Evolutionary conservation across 2,888 invertebrate genomes (phyloP), one percentile per base, ranked within the genome.

Genomic region (Microdon myrmicae): DNA sequence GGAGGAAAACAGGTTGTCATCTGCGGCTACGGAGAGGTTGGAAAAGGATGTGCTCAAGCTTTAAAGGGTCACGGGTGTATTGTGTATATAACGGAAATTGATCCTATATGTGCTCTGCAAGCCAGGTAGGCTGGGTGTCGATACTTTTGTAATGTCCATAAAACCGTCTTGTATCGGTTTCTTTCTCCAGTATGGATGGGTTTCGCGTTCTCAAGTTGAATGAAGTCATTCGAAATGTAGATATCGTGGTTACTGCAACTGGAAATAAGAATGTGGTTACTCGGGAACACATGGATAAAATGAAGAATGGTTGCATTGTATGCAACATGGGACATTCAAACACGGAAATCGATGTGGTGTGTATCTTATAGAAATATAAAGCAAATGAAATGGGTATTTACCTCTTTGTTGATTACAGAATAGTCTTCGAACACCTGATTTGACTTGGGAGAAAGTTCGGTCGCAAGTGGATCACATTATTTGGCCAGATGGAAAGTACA

Each of bases 321-420:
- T 96, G 96, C 80, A 96, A 96, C 82, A 96, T 96, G 95, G 96
- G 96, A 0, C 96, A 96, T 81, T 95, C 94, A 68, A 96, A 96
- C 80, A 96, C 95, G 0, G 96, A 96, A 84, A 92, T 93, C 71
- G 96, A 96, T 81, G 94, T 96, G 69, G 90, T 90, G 82, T 80
- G 85, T 82, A 20, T 25, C 25, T 37, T 20, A 31, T 16, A 20
- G 3, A 10, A 32, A n/a, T 35, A 3, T 14, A 1, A 25, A 3
- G 3, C 16, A 20, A 28, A 22, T 2, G n/a, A 6, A 6, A 6
- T 9, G n/a, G 4, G 13, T 6, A 7, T 14, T 28, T 39, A 6
- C 17, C 16, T 10, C 13, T 4, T 14, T 12, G 69, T 51, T 69
- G 51, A 69, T 76, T 77, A 69, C 75, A 89, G 88, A 93, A 94